Evolutionary conservation across 1,140 invertebrate genomes (phyloP).

Genomic region (Chironomus tepperi): DNA sequence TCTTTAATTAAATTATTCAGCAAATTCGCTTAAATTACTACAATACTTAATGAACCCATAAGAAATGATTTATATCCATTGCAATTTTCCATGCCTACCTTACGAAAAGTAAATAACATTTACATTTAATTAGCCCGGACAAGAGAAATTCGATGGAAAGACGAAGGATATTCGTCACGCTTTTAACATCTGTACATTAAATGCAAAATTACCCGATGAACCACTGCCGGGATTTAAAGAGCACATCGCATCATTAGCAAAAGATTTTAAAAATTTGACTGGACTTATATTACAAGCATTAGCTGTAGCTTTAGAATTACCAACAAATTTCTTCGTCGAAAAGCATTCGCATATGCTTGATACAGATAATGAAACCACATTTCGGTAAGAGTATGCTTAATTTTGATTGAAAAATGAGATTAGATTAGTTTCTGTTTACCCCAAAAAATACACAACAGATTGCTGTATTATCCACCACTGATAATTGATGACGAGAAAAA

Average conservation of each 20-base stretch:
- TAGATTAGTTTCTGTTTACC: neutral
- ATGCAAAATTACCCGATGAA: slow-evolving; percentile 54
- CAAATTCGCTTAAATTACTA: too few species aligned
- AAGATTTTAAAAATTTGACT: slow-evolving; percentile 57
- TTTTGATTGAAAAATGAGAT: slow-evolving; percentile 6
- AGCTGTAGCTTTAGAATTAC: slow-evolving; percentile 49
- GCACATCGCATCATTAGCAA: slow-evolving; percentile 51
- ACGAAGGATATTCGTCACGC: slow-evolving; percentile 54
- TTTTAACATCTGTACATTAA: slow-evolving; percentile 54
- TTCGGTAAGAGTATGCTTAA: slow-evolving; percentile 50
- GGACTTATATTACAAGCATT: slow-evolving; percentile 54
- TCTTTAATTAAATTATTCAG: too few species aligned
- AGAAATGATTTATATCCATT: too few species aligned
- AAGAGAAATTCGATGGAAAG: slow-evolving; percentile 49
- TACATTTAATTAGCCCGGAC: slow-evolving; percentile 40
- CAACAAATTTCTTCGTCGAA: slow-evolving; percentile 45
- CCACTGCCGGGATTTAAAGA: slow-evolving; percentile 53
- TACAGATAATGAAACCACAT: slow-evolving; percentile 49
- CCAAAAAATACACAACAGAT: neutral
- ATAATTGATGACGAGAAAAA: slow-evolving; percentile 45
- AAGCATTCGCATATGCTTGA: slow-evolving; percentile 54
- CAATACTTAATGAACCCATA: too few species aligned
- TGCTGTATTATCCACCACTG: slow-evolving; percentile 53
- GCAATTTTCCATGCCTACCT: too few species aligned
- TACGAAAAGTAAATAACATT: neutral